Evolutionary conservation across 2,797 vertebrate genomes (phyloP).

Genomic region (Kryptopterus vitreolus): DNA sequence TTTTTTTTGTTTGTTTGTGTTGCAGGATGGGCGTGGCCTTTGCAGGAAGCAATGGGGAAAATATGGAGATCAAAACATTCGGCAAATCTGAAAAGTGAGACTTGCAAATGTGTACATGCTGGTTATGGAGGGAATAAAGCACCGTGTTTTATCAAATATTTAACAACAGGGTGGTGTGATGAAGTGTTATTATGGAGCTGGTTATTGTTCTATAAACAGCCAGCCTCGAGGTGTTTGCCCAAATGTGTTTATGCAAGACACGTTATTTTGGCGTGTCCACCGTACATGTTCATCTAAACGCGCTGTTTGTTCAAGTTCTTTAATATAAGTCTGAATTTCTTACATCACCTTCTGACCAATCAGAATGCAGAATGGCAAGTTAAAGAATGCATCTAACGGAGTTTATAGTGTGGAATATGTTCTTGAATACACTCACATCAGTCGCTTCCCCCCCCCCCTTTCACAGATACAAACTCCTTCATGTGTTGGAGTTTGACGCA

Average conservation of each 20-base stretch:
- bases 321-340: neutral
- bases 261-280: neutral
- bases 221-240: neutral
- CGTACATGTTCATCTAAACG: neutral
- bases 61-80: constrained; percentile 88
- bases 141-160: neutral
- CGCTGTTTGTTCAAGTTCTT: neutral
- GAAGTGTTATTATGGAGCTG: neutral
- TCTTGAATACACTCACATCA: neutral
- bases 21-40: constrained; percentile 89
- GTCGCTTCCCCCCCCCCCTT: accelerated
- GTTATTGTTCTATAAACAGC: neutral
- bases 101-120: neutral
- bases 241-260: neutral
- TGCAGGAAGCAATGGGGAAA: constrained; percentile 79
- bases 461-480: constrained; percentile 88
- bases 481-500: constrained; percentile 93
- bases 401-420: neutral
- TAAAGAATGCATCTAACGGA: neutral
- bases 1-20: neutral
- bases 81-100: constrained; percentile 89
- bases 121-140: neutral
- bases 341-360: neutral
- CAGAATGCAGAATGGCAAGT: neutral
- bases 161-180: neutral